phyloP scores from a whole-genome alignment of 1,140 invertebrate species.

The Homarus americanus region DNA sequence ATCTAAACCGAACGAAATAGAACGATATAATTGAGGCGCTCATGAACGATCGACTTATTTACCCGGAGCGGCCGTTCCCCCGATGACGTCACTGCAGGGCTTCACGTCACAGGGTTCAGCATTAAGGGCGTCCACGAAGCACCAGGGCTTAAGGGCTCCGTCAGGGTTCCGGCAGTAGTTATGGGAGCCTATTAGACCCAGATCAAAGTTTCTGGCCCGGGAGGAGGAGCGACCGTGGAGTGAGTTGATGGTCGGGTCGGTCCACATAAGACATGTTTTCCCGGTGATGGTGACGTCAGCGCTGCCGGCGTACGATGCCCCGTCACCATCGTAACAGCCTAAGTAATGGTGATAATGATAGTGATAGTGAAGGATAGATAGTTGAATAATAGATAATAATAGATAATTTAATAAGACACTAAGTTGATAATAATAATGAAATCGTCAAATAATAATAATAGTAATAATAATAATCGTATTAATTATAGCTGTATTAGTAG shows the following conservation, averaged over 20 bases:
- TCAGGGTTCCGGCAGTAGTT: slow-evolving; percentile 82
- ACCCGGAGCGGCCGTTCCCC: not conserved
- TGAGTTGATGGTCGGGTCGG: slow-evolving; percentile 61
- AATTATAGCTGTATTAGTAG: too few species aligned
- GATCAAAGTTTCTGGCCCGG: slow-evolving; percentile 53
- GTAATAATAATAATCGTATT: too few species aligned
- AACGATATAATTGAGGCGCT: too few species aligned
- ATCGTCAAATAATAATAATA: too few species aligned
- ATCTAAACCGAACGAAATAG: too few species aligned
- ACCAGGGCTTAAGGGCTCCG: slow-evolving; percentile 80
- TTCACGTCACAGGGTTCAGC: slow-evolving; percentile 79
- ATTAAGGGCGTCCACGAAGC: slow-evolving; percentile 78
- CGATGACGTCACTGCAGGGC: slow-evolving; percentile 23
- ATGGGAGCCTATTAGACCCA: slow-evolving; percentile 76
- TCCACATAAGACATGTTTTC: slow-evolving; percentile 52
- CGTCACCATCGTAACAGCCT: slow-evolving; percentile 63
- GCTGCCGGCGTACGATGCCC: slow-evolving; percentile 31
- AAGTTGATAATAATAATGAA: too few species aligned
- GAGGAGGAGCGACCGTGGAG: not conserved
- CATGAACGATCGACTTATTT: not conserved
- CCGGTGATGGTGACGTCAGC: slow-evolving; percentile 48
- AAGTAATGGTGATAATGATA: not conserved
- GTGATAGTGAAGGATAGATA: not conserved
- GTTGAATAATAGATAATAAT: too few species aligned
- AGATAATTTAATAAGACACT: too few species aligned